These are phyloP conservation scores for Polymixis flavicincta DNA, from an alignment of 2,888 invertebrate genomes.

Conservation along the genomic window DNA sequence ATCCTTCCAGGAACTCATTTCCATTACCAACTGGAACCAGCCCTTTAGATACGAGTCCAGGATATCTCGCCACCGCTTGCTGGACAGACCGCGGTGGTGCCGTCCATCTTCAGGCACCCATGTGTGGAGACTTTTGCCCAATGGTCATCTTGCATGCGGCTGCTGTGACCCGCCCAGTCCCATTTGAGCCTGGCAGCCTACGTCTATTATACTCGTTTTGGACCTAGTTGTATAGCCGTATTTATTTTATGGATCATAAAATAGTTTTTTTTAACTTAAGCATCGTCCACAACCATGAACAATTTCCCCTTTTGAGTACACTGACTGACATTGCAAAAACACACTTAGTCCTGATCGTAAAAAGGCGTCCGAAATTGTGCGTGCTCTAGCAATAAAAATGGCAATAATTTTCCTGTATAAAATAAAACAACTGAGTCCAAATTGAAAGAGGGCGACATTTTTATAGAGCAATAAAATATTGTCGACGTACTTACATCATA, in stretches of 20 bases:
- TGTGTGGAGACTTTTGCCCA: too few species aligned
- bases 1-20: too few species aligned
- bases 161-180: too few species aligned
- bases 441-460: conserved; percentile 82
- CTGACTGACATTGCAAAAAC: conserved; percentile 49
- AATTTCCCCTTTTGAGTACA: conserved; percentile 51
- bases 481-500: conserved; percentile 63
- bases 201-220: too few species aligned
- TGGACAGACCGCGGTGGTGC: too few species aligned
- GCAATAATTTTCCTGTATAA: conserved; percentile 78
- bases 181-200: too few species aligned
- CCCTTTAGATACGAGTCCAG: too few species aligned
- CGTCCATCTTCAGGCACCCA: too few species aligned
- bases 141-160: too few species aligned
- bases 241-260: conserved; percentile 44
- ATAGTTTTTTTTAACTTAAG: conserved; percentile 42
- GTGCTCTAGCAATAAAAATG: conserved; percentile 79
- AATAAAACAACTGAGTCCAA: conserved; percentile 78
- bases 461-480: conserved; percentile 83
- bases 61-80: too few species aligned
- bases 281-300: conserved; percentile 45
- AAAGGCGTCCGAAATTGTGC: conserved; percentile 73
- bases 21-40: too few species aligned
- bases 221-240: neutral
- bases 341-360: conserved; percentile 58